Percentiles rank a stretch among this genome's conserved stretches.
phyloP scores from a whole-genome alignment of 30 jellyfish, hydroid and myxozoan genomes.

The Mastigias papua region DNA sequence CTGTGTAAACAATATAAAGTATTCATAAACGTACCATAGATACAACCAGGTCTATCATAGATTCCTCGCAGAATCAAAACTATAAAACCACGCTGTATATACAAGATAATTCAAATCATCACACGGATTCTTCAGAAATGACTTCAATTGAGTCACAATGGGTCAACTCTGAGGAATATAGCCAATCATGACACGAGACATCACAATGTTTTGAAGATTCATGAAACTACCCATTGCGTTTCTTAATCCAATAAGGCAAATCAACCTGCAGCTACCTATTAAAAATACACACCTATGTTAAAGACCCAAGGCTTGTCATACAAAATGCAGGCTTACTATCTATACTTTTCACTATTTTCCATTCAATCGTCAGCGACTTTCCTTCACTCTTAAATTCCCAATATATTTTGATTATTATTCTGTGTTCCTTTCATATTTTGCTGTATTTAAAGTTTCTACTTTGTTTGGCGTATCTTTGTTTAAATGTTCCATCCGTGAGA shows the following conservation, averaged over 20 bases:
- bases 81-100: neutral
- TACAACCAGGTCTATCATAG: neutral
- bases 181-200: neutral
- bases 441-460: too few species aligned
- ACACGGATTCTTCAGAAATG: neutral
- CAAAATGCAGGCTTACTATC: too few species aligned
- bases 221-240: neutral
- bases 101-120: neutral
- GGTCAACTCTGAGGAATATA: neutral
- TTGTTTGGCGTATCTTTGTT: too few species aligned
- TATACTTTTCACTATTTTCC: too few species aligned
- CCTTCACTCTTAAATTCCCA: too few species aligned
- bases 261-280: neutral
- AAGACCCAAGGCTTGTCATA: too few species aligned
- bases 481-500: too few species aligned
- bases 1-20: neutral
- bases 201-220: neutral
- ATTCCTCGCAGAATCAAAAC: neutral
- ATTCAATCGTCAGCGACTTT: too few species aligned
- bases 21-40: neutral
- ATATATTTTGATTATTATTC: too few species aligned
- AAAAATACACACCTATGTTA: too few species aligned
- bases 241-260: slow-evolving; percentile 8
- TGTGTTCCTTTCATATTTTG: too few species aligned
- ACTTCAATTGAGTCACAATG: neutral